Evolutionary conservation across 1,140 invertebrate species (phyloP), one percentile per base, ranked within the genome.

Genomic region (Antheraea mylitta): DNA sequence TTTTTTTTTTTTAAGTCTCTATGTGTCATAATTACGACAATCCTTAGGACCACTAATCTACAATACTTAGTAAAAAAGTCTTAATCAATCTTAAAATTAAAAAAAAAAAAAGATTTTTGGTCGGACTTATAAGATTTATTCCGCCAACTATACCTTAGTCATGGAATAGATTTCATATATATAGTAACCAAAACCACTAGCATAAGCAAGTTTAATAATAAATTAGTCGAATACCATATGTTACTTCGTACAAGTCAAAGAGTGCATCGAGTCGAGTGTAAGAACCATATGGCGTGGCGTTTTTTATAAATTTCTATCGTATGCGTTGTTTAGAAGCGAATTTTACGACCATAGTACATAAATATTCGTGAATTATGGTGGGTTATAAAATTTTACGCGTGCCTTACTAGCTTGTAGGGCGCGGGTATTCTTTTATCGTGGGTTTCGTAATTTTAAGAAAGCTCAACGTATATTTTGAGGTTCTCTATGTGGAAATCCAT

Each of bases 351-450:
- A 53, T 53, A 53, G 45, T 53, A 53, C 45, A 53, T 53, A 53
- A 53, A 53, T 53, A 53, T 53, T 53, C 45, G 45, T 53, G 45
- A 53, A 53, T 53, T 53, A 53, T 53, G 45, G 45, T 53, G 45
- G 45, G 45, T 53, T 53, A 53, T 53, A 53, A 53, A 53, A 53
- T 53, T 53, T 53, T 53, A 53, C 45, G 45, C 45, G 45, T 53
- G 45, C 45, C 45, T 53, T 53, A 5, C 45, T 53, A 53, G 11
- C 13, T 53, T 13, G 16, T 53, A 53, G 45, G 45, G 16, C 45
- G 45, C 9, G 13, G 45, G 13, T 53, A 53, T 53, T 53, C 45
- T 53, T 53, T 53, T 53, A 53, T 53, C 45, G 45, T 53, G 13
- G 45, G 0, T 53, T 53, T 53, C 7, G 45, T 53, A 16, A 53